These are phyloP conservation scores for Mesorhabditis sp. DNA, from an alignment of 2,888 invertebrate species.

Conservation along the genomic window DNA sequence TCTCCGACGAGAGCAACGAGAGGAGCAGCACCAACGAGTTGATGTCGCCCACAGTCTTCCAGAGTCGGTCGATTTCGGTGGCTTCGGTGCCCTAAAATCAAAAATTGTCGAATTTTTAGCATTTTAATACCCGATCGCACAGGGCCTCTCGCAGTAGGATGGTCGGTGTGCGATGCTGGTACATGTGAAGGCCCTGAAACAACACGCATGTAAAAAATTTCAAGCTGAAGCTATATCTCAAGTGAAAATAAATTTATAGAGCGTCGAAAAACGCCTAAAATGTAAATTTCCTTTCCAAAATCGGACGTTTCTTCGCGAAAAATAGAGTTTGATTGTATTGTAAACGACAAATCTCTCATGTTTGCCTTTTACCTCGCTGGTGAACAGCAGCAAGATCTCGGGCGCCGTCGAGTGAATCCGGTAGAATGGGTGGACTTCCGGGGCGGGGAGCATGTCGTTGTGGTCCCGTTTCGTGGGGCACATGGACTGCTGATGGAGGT, in stretches of 20 bases:
- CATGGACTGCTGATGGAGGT: not conserved
- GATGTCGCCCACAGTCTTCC: constrained; percentile 70
- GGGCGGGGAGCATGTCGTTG: constrained; percentile 53
- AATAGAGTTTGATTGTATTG: too few relatives aligned
- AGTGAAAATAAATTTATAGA: not conserved
- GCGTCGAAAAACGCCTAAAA: too few relatives aligned
- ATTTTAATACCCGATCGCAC: constrained; percentile 67
- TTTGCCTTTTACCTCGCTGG: constrained; percentile 7
- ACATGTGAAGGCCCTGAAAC: constrained; percentile 74
- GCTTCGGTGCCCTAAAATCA: constrained; percentile 61
- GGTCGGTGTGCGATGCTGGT: constrained; percentile 79
- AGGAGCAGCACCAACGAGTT: constrained; percentile 88
- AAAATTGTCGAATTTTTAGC: not conserved
- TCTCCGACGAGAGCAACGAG: constrained; percentile 79
- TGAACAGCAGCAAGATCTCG: constrained; percentile 12
- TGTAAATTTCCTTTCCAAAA: too few relatives aligned
- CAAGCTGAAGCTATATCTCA: not conserved
- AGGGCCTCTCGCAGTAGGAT: constrained; percentile 81
- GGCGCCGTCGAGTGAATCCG: constrained; percentile 6
- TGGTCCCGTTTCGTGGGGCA: not conserved
- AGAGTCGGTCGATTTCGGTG: constrained; percentile 69
- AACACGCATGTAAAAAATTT: not conserved
- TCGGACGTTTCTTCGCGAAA: too few relatives aligned
- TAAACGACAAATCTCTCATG: too few relatives aligned
- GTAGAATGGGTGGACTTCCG: constrained; percentile 14